Conservation (phyloP, 2,888 invertebrate species). For the Sisyra nigra region DNA sequence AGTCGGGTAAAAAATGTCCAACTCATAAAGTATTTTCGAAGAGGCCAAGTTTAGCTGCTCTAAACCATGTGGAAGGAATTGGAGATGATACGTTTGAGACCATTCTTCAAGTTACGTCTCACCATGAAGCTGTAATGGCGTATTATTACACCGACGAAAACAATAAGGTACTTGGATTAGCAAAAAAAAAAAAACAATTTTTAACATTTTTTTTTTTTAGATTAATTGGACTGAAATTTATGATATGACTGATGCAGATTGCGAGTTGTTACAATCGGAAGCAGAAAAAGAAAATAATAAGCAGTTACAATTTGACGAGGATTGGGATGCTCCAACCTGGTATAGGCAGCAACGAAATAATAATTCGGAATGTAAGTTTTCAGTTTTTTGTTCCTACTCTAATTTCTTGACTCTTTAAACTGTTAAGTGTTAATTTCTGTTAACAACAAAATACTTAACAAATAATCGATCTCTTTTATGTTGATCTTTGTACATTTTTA, state of each 20-base stretch:
- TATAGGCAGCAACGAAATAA: slow-evolving; percentile 9
- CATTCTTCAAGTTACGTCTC: slow-evolving; percentile 57
- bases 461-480: too few species aligned
- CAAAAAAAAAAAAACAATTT: too few species aligned
- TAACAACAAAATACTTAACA: too few species aligned
- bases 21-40: slow-evolving; percentile 20
- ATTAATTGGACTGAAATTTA: slow-evolving; percentile 81
- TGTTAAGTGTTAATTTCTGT: too few species aligned
- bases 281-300: slow-evolving; percentile 42
- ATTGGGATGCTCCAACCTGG: slow-evolving; percentile 33
- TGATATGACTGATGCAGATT: slow-evolving; percentile 66
- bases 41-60: slow-evolving; percentile 24
- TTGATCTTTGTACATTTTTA: too few species aligned
- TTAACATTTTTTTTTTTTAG: slow-evolving; percentile 23
- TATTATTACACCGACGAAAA: slow-evolving; percentile 83
- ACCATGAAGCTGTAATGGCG: slow-evolving; percentile 78
- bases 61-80: slow-evolving; percentile 21
- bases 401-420: background rate
- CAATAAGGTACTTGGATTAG: slow-evolving; percentile 61
- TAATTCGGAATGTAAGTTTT: background rate
- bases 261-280: slow-evolving; percentile 42
- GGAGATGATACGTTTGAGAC: slow-evolving; percentile 50
- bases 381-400: background rate
- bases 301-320: slow-evolving; percentile 49
- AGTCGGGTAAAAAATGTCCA: slow-evolving; percentile 26